These are phyloP conservation scores for Sinocyclocheilus maitianheensis DNA, from an alignment of 2,113 vertebrate species.

Conservation along the genomic window DNA sequence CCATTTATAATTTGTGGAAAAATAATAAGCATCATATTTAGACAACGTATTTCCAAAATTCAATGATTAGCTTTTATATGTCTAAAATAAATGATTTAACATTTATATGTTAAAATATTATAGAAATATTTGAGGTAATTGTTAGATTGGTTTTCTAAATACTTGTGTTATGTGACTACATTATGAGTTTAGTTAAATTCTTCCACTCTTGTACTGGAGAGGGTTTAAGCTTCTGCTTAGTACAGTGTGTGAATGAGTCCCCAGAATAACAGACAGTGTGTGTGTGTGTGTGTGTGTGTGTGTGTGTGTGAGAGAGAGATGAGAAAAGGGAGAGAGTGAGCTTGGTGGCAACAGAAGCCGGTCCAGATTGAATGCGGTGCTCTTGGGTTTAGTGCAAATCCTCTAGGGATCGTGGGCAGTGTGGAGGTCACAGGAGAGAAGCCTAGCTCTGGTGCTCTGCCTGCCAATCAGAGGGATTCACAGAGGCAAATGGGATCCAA, in stretches of 20 bases:
- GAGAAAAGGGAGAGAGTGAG: background rate
- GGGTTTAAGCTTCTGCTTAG: constrained; percentile 50
- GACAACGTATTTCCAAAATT: background rate
- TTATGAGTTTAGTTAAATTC: background rate
- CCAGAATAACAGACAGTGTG: constrained; percentile 43
- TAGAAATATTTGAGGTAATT: background rate
- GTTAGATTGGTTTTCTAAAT: background rate
- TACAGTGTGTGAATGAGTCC: constrained; percentile 58
- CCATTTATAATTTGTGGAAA: background rate
- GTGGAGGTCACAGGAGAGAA: constrained; percentile 47
- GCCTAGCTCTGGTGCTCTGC: constrained; percentile 20
- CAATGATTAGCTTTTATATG: background rate
- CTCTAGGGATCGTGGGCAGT: constrained; percentile 24
- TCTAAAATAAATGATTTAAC: background rate
- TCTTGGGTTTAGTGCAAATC: constrained; percentile 50
- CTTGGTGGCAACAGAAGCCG: constrained; percentile 41
- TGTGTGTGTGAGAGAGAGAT: constrained; percentile 1
- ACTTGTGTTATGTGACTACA: background rate
- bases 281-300: background rate
- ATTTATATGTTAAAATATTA: background rate
- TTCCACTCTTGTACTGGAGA: constrained; percentile 43
- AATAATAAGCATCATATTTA: background rate
- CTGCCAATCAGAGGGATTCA: constrained; percentile 40
- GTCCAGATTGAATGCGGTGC: constrained; percentile 42
- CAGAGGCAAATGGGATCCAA: constrained; percentile 27